Percentiles rank a stretch among this genome's conserved stretches.
These are phyloP conservation scores for Oreortyx pictus DNA, from an alignment of 2,797 vertebrate genomes.

Conservation along the genomic window DNA sequence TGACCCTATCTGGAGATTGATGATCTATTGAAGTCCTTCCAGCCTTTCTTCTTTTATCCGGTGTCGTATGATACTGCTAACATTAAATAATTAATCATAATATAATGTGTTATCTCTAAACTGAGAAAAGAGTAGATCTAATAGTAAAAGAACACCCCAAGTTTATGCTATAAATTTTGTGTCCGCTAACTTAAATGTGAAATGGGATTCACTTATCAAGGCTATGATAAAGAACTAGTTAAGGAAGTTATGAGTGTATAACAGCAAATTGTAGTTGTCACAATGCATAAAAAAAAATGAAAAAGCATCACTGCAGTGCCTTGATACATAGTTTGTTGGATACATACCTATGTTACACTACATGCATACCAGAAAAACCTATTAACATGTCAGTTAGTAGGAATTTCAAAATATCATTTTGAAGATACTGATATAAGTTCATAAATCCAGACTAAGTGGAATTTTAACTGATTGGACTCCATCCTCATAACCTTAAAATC, in stretches of 20 bases:
- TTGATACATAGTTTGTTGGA: neutral
- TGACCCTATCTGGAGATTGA: neutral
- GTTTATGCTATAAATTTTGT: neutral
- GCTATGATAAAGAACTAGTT: neutral
- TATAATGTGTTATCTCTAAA: neutral
- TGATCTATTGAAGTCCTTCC: neutral
- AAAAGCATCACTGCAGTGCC: neutral
- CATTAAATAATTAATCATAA: neutral
- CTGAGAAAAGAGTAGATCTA: neutral
- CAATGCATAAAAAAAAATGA: neutral
- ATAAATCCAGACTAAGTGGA: neutral
- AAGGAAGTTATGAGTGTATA: neutral
- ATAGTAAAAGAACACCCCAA: neutral
- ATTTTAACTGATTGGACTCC: neutral
- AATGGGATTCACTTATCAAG: neutral
- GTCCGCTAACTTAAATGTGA: neutral
- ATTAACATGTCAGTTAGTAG: neutral
- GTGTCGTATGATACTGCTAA: neutral
- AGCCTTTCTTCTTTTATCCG: neutral
- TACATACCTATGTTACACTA: neutral
- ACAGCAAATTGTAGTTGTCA: neutral
- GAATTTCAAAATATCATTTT: neutral
- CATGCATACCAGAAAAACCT: neutral
- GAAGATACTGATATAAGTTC: rapidly evolving
- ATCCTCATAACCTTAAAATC: neutral